Evolutionary conservation across 1,140 invertebrate species (phyloP).

Genomic region (Trachymyrmex septentrionalis): DNA sequence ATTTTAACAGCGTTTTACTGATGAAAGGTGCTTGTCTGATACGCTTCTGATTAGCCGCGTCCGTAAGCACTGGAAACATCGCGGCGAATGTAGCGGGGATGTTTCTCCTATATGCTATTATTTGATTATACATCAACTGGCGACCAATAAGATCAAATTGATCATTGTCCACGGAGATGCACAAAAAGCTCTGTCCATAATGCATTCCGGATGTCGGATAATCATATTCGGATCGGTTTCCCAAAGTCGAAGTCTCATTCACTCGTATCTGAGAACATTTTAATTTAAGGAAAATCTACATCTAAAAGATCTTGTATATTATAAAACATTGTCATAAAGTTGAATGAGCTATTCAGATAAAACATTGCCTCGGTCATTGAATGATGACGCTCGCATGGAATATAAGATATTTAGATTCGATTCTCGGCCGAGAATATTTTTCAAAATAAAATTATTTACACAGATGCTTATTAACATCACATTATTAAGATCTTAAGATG

Average conservation of each 20-base stretch:
- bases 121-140: constrained; percentile 92
- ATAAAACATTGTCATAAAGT: neutral
- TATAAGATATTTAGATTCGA: too few relatives aligned
- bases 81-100: constrained; percentile 86
- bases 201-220: constrained; percentile 91
- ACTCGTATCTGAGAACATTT: neutral
- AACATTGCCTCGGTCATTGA: too few relatives aligned
- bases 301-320: neutral
- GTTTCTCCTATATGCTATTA: constrained; percentile 89
- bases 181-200: constrained; percentile 96
- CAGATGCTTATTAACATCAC: too few relatives aligned
- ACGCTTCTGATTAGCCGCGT: constrained; percentile 88
- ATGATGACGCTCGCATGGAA: too few relatives aligned
- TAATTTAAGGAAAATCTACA: neutral
- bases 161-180: constrained; percentile 90
- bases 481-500: too few relatives aligned
- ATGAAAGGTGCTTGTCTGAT: constrained; percentile 89
- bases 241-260: constrained; percentile 12
- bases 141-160: constrained; percentile 91
- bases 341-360: neutral
- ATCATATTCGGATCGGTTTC: constrained; percentile 87
- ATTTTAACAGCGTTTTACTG: constrained; percentile 88
- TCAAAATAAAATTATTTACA: too few relatives aligned
- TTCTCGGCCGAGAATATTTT: too few relatives aligned
- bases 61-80: constrained; percentile 88